A percentile compares a stretch with the other conserved stretches of the same genome.
phyloP scores from a whole-genome alignment of 1,140 invertebrate species.

The Alviniconcha marisindica region DNA sequence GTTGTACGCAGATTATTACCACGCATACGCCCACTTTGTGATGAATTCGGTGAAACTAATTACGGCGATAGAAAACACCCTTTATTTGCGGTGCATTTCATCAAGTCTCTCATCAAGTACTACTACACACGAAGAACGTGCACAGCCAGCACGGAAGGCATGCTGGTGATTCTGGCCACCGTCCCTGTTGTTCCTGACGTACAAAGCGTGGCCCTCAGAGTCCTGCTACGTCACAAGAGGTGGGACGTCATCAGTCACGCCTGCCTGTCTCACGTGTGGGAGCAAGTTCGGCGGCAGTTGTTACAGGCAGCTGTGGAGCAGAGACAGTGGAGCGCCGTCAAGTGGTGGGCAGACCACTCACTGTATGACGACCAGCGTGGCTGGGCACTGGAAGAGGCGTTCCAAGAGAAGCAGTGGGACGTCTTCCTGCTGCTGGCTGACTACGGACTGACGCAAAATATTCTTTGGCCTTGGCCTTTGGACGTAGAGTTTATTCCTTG shows the following conservation, averaged over 20 bases:
- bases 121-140: not conserved
- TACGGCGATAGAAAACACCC: not conserved
- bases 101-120: not conserved
- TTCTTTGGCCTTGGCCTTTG: too few species aligned
- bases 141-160: too few species aligned
- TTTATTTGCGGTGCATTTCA: not conserved
- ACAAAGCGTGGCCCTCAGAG: constrained; percentile 9
- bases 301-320: constrained; percentile 18
- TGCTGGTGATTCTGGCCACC: not conserved
- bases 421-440: constrained; percentile 12
- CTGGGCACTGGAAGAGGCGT: constrained; percentile 6
- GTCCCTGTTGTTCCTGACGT: not conserved
- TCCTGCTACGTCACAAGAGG: not conserved
- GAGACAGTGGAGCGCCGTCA: not conserved
- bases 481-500: too few species aligned
- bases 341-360: not conserved
- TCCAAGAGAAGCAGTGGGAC: not conserved
- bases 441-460: constrained; percentile 5
- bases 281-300: not conserved
- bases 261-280: constrained; percentile 7
- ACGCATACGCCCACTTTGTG: not conserved
- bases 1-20: too few species aligned
- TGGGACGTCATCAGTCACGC: constrained; percentile 1
- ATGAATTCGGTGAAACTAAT: not conserved
- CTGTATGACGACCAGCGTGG: constrained; percentile 1